Evolutionary conservation across 2,888 invertebrate genomes (phyloP).

Genomic region (Limnephilus rhombicus): DNA sequence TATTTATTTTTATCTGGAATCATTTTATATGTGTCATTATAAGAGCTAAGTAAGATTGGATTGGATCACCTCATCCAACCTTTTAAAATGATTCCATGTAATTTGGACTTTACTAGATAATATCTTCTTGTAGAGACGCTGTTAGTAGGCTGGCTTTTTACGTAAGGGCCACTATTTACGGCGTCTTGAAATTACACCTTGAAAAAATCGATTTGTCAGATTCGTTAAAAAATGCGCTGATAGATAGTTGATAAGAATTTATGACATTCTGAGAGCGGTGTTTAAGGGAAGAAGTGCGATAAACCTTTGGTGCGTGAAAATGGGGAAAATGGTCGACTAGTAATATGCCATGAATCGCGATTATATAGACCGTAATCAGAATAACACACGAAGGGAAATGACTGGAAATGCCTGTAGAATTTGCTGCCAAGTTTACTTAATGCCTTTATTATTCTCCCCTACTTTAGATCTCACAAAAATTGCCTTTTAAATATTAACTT

Average conservation of each 20-base stretch:
- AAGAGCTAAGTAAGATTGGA: not conserved
- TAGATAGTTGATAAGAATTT: not conserved
- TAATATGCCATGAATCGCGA: not conserved
- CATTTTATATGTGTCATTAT: no score
- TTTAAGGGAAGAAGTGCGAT: not conserved
- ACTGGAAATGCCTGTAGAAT: no score
- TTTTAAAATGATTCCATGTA: no score
- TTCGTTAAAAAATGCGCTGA: not conserved
- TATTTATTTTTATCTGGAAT: no score
- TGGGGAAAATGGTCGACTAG: not conserved
- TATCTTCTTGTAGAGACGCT: no score
- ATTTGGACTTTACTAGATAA: no score
- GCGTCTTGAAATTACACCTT: not conserved
- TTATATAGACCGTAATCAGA: not conserved
- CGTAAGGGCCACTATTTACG: not conserved
- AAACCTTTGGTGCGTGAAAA: not conserved
- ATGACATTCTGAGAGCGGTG: not conserved
- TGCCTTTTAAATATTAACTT: no score
- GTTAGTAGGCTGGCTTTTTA: not conserved
- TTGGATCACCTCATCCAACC: no score
- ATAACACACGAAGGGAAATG: not conserved
- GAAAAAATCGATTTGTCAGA: not conserved
- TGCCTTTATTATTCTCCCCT: no score
- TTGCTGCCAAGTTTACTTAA: no score
- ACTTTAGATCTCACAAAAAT: no score